Evolutionary conservation across 2,888 invertebrate species (phyloP).

Genomic region (Trichogramma dendrolimi): DNA sequence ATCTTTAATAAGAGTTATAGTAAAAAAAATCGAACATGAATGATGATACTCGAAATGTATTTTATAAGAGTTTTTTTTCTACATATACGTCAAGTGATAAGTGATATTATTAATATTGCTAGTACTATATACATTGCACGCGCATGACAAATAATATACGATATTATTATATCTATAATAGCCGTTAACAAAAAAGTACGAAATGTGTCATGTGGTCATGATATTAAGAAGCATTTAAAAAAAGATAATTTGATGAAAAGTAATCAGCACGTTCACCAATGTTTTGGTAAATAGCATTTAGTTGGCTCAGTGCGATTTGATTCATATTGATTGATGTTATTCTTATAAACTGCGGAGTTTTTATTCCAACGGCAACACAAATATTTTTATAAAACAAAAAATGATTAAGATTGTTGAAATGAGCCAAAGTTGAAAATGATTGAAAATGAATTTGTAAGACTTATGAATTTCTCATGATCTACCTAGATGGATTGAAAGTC

Average conservation of each 20-base stretch:
- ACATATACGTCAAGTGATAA: slow-evolving; percentile 50
- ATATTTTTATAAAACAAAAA: too few species aligned
- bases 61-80: slow-evolving; percentile 53
- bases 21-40: slow-evolving; percentile 36
- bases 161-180: slow-evolving; percentile 33
- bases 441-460: too few species aligned
- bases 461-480: too few species aligned
- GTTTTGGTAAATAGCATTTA: too few species aligned
- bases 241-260: slow-evolving; percentile 13
- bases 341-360: too few species aligned
- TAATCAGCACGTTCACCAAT: not conserved
- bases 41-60: slow-evolving; percentile 43
- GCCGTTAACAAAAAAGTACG: slow-evolving; percentile 19
- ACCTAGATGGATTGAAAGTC: too few species aligned
- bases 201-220: slow-evolving; percentile 8
- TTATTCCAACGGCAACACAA: too few species aligned
- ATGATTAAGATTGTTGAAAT: too few species aligned
- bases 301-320: too few species aligned
- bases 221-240: slow-evolving; percentile 20
- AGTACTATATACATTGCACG: slow-evolving; percentile 29
- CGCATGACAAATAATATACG: slow-evolving; percentile 4
- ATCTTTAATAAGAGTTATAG: slow-evolving; percentile 31
- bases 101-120: slow-evolving; percentile 49
- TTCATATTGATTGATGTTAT: too few species aligned
- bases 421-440: too few species aligned